phyloP scores from a whole-genome alignment of 1,140 invertebrate species.

The Anastrepha obliqua region DNA sequence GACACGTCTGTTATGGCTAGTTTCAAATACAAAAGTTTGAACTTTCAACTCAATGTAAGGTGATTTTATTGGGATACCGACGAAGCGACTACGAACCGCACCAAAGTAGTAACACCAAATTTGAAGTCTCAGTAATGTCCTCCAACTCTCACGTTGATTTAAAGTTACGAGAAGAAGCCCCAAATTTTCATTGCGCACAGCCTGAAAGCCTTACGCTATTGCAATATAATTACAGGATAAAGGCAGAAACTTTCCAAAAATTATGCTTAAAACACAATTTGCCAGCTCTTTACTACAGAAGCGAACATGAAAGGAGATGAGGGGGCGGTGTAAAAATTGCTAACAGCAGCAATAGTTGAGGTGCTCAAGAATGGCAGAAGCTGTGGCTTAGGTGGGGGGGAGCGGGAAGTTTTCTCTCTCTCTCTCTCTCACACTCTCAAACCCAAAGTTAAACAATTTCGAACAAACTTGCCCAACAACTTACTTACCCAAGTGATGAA shows the following conservation, averaged over 20 bases:
- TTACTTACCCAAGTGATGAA: conserved; percentile 45
- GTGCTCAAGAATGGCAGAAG: neutral
- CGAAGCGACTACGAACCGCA: too few relatives aligned
- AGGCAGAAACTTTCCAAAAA: neutral
- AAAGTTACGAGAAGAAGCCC: neutral
- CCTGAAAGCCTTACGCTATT: neutral
- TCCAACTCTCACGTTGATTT: neutral
- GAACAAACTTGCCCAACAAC: conserved; percentile 33
- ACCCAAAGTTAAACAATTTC: conserved; percentile 42
- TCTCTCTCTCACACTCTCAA: neutral
- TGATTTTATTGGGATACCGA: too few relatives aligned
- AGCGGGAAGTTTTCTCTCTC: too few relatives aligned
- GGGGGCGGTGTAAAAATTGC: neutral
- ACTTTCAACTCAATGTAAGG: too few relatives aligned
- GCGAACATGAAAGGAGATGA: neutral
- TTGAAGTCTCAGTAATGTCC: too few relatives aligned
- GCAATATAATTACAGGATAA: conserved; percentile 17
- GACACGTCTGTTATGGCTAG: too few relatives aligned
- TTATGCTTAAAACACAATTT: neutral
- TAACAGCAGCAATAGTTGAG: conserved; percentile 16
- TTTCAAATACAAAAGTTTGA: too few relatives aligned
- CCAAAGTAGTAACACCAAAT: too few relatives aligned
- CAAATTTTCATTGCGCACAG: neutral
- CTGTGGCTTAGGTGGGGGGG: neutral
- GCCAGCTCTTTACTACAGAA: neutral